Conservation (phyloP, 2,113 vertebrate species). For the Toxotes jaculatrix region DNA sequence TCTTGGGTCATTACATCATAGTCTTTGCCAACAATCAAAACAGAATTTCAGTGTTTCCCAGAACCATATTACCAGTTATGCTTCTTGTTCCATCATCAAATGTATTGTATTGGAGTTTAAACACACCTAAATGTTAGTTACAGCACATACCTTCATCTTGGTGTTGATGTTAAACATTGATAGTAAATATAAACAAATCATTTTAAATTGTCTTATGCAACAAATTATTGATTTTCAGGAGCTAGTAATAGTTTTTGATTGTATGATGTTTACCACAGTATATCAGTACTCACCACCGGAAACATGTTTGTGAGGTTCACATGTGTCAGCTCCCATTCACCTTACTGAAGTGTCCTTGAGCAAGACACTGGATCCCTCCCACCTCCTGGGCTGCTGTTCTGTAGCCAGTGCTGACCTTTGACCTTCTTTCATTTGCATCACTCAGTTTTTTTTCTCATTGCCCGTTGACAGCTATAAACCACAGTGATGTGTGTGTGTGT, state of each 20-base stretch:
- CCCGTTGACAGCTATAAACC: slow-evolving; percentile 40
- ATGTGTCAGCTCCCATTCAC: not conserved
- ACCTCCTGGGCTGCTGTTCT: not conserved
- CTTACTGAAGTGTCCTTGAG: slow-evolving; percentile 30
- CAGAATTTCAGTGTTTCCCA: not conserved
- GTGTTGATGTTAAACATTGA: not conserved
- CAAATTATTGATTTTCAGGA: not conserved
- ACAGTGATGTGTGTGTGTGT: not conserved
- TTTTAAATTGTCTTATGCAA: too few species aligned
- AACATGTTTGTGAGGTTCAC: not conserved
- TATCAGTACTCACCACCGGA: not conserved
- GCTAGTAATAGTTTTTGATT: not conserved
- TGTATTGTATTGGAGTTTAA: too few species aligned
- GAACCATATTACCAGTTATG: not conserved
- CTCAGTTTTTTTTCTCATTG: slow-evolving; percentile 5
- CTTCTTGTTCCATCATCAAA: not conserved
- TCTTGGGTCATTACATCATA: slow-evolving; percentile 7
- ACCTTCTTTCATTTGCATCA: slow-evolving; percentile 32
- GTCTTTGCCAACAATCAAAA: not conserved
- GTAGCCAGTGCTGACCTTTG: slow-evolving; percentile 18
- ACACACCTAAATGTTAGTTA: too few species aligned
- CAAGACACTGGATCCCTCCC: not conserved
- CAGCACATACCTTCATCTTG: too few species aligned
- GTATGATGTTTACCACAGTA: not conserved
- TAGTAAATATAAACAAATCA: not conserved